Percentiles rank a stretch among this genome's conserved stretches.
Evolutionary conservation across 2,113 vertebrate species (phyloP).

Genomic region (Nerophis ophidion): DNA sequence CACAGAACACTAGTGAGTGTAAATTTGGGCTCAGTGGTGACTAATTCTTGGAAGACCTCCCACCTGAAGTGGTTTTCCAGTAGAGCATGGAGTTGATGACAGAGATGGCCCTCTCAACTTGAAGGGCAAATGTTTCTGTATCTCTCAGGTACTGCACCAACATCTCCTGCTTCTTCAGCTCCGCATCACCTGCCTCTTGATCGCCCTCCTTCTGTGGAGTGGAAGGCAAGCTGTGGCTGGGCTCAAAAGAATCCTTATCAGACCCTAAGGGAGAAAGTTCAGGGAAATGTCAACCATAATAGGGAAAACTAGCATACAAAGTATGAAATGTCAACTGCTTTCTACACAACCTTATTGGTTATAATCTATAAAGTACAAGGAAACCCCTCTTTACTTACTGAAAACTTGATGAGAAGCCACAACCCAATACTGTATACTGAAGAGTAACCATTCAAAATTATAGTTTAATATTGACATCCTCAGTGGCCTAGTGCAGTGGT

Average conservation of each 20-base stretch:
- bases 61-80: conserved; percentile 86
- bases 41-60: neutral
- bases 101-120: conserved; percentile 83
- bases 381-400: no score
- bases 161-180: conserved; percentile 88
- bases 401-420: no score
- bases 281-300: neutral
- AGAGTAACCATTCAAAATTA: no score
- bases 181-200: conserved; percentile 53
- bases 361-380: no score
- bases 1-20: neutral
- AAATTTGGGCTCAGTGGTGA: neutral
- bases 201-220: conserved; percentile 32
- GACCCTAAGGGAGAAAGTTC: conserved; percentile 50
- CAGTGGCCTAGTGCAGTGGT: no score
- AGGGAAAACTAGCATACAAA: neutral
- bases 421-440: no score
- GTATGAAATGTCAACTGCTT: no score
- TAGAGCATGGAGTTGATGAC: conserved; percentile 87
- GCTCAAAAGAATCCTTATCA: conserved; percentile 50
- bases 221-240: conserved; percentile 43
- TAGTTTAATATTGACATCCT: no score
- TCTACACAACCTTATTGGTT: no score
- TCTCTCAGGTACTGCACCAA: conserved; percentile 91
- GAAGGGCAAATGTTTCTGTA: conserved; percentile 82